Percentiles rank a stretch among this genome's conserved stretches.
phyloP scores from a whole-genome alignment of 2,113 vertebrate genomes.

The Myrmecophaga tridactyla region DNA sequence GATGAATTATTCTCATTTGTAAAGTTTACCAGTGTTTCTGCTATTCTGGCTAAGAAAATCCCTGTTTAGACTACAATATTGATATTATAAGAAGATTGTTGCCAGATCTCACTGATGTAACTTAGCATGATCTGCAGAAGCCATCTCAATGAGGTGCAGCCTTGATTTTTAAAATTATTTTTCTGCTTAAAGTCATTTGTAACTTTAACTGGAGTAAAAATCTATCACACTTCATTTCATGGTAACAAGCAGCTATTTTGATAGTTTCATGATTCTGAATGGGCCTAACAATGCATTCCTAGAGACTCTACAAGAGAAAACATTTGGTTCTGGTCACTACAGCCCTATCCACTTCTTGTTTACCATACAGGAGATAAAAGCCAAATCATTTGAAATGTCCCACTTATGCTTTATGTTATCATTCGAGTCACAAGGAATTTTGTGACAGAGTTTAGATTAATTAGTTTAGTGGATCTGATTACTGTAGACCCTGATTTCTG shows the following conservation, averaged over 20 bases:
- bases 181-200: slow-evolving; percentile 59
- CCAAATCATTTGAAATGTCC: slow-evolving; percentile 21
- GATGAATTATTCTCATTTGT: neutral
- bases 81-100: neutral
- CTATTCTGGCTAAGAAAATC: neutral
- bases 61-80: neutral
- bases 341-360: slow-evolving; percentile 18
- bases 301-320: slow-evolving; percentile 55
- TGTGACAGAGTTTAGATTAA: slow-evolving; percentile 60
- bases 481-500: slow-evolving; percentile 56
- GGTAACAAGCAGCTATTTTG: slow-evolving; percentile 55
- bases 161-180: neutral
- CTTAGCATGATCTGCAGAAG: neutral
- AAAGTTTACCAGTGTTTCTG: neutral
- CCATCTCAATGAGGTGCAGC: neutral
- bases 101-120: too few species aligned
- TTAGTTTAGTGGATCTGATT: slow-evolving; percentile 64
- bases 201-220: slow-evolving; percentile 48
- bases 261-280: slow-evolving; percentile 63
- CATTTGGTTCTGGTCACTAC: slow-evolving; percentile 59
- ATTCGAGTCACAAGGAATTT: slow-evolving; percentile 58
- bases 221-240: slow-evolving; percentile 58
- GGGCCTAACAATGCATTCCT: slow-evolving; percentile 59
- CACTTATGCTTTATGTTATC: slow-evolving; percentile 36
- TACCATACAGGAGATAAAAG: neutral